A percentile compares a stretch with the other conserved stretches of the same genome.
phyloP scores from a whole-genome alignment of 2,888 invertebrate genomes.

The Conistra vaccinii region DNA sequence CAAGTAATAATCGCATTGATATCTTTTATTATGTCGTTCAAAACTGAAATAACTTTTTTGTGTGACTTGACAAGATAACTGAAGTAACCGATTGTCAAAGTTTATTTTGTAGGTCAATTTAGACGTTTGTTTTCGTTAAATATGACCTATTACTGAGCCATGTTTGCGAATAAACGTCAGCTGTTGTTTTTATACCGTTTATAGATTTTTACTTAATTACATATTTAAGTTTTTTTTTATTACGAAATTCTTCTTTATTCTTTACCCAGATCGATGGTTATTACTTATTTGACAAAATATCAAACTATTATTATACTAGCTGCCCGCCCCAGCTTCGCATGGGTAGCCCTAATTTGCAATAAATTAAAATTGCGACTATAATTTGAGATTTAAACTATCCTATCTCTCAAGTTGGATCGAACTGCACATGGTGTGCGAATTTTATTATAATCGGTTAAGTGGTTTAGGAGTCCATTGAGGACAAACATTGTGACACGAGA shows the following conservation, averaged over 20 bases:
- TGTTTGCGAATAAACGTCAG: background rate
- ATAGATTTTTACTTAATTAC: background rate
- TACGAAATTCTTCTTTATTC: background rate
- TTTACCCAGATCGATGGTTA: background rate
- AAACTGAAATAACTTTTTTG: conserved; percentile 73
- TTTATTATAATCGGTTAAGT: too few relatives aligned
- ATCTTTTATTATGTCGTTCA: conserved; percentile 70
- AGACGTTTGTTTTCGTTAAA: conserved; percentile 27
- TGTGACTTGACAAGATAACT: conserved; percentile 40
- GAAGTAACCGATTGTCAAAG: conserved; percentile 19
- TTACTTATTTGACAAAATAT: background rate
- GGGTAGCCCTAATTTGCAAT: too few relatives aligned
- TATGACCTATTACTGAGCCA: conserved; percentile 12
- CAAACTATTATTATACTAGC: too few relatives aligned
- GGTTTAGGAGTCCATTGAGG: too few relatives aligned
- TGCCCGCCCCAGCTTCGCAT: too few relatives aligned
- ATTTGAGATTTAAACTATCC: too few relatives aligned
- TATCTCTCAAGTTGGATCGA: too few relatives aligned
- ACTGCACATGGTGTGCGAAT: too few relatives aligned
- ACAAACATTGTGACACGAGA: too few relatives aligned
- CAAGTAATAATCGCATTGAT: conserved; percentile 73
- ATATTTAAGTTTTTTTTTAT: background rate
- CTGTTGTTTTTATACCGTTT: background rate
- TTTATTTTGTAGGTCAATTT: conserved; percentile 46
- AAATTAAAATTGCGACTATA: too few relatives aligned